Conservation (phyloP, 1,140 invertebrate species). For the Zophobas morio region DNA sequence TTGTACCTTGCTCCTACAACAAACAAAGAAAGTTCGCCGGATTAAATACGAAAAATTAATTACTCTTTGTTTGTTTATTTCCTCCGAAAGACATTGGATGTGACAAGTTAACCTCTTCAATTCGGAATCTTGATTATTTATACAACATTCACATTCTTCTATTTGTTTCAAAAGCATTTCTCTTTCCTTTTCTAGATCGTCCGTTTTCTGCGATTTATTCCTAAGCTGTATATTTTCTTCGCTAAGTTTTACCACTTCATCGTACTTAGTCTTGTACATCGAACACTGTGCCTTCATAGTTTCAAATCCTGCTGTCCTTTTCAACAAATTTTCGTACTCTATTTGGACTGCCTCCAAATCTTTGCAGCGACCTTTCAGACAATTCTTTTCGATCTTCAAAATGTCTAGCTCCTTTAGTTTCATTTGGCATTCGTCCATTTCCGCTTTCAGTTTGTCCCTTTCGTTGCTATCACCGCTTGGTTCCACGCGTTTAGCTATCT, state of each 20-base stretch:
- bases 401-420: slow-evolving; percentile 43
- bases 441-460: slow-evolving; percentile 15
- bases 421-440: slow-evolving; percentile 51
- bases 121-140: slow-evolving; percentile 66
- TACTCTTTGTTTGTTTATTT: slow-evolving; percentile 62
- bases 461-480: slow-evolving; percentile 7
- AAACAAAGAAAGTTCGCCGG: slow-evolving; percentile 53
- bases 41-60: slow-evolving; percentile 38
- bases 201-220: slow-evolving; percentile 55
- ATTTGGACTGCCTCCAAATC: slow-evolving; percentile 59
- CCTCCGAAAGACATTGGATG: slow-evolving; percentile 61
- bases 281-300: slow-evolving; percentile 60
- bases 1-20: not conserved
- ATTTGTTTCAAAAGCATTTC: slow-evolving; percentile 54
- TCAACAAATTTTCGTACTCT: slow-evolving; percentile 60
- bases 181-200: slow-evolving; percentile 57
- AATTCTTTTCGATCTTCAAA: slow-evolving; percentile 54
- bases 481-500: slow-evolving; percentile 39
- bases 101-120: slow-evolving; percentile 62
- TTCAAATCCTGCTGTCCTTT: slow-evolving; percentile 60
- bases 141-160: slow-evolving; percentile 56
- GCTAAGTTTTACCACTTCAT: slow-evolving; percentile 59
- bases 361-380: slow-evolving; percentile 60
- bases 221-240: slow-evolving; percentile 59
- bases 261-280: slow-evolving; percentile 61